Conservation (phyloP, 2,888 invertebrate genomes). For the Ophion slaviceki region DNA sequence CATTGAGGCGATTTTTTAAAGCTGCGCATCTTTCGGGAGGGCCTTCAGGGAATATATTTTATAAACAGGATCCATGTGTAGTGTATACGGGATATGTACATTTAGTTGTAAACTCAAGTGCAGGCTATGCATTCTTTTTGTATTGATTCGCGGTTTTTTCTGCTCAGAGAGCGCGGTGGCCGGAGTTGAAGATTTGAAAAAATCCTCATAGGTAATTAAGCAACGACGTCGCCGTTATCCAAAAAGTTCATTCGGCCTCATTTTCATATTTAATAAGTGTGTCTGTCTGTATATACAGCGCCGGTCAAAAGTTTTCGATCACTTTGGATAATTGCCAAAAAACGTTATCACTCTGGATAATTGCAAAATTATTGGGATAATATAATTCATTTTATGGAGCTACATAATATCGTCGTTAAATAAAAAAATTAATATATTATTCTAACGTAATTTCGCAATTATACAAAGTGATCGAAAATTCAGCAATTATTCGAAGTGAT, state of each 20-base stretch:
- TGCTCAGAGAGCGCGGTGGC: background rate
- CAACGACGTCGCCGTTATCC: background rate
- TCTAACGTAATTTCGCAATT: too few species aligned
- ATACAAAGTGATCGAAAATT: too few species aligned
- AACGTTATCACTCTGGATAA: too few species aligned
- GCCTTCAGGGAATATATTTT: constrained; percentile 39
- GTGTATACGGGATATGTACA: background rate
- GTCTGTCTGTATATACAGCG: too few species aligned
- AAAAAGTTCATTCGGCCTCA: background rate
- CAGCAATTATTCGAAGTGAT: too few species aligned
- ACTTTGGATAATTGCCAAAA: too few species aligned
- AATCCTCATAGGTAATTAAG: background rate
- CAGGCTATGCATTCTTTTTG: background rate
- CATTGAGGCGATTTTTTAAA: constrained; percentile 4
- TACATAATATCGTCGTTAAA: too few species aligned
- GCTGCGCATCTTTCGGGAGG: constrained; percentile 28
- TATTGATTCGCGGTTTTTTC: too few species aligned
- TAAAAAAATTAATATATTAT: too few species aligned
- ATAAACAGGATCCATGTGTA: background rate
- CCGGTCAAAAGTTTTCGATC: too few species aligned
- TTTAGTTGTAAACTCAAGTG: constrained; percentile 28
- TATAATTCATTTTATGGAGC: too few species aligned
- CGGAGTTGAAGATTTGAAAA: constrained; percentile 10
- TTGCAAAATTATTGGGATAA: too few species aligned
- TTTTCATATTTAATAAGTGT: constrained; percentile 4